phyloP scores from a whole-genome alignment of 2,888 invertebrate genomes.

The Epinotia bilunana region DNA sequence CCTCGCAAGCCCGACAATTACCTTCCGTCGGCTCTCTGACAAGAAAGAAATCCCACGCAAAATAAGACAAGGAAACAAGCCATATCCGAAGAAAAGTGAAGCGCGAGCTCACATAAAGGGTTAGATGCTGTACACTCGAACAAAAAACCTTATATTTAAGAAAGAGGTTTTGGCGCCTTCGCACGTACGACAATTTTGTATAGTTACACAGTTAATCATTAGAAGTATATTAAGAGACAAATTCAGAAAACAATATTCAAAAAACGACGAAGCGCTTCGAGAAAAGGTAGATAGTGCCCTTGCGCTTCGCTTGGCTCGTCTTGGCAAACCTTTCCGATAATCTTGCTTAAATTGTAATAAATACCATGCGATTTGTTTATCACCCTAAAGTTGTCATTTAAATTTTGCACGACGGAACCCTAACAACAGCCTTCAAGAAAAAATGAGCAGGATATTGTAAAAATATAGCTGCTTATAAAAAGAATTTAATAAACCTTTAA shows the following conservation, averaged over 20 bases:
- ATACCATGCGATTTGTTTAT: neutral
- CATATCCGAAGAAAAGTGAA: neutral
- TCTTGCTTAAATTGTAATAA: no score
- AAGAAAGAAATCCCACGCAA: constrained; percentile 44
- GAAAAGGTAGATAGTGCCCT: no score
- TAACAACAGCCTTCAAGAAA: neutral
- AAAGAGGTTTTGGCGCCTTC: neutral
- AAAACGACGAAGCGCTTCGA: no score
- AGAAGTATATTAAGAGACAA: no score
- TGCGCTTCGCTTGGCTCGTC: no score
- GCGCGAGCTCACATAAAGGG: neutral
- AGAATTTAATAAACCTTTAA: neutral
- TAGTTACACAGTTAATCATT: no score
- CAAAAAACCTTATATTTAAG: neutral
- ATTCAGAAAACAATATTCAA: no score
- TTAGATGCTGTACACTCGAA: neutral
- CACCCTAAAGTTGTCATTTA: neutral
- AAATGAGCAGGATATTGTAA: constrained; percentile 15
- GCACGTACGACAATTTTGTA: no score
- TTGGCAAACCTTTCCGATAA: no score
- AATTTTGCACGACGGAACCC: neutral
- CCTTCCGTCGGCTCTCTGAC: constrained; percentile 53
- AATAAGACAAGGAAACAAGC: constrained; percentile 1
- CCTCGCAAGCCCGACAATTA: constrained; percentile 51
- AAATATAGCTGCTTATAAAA: neutral